Conservation (phyloP, 2,113 vertebrate genomes). For the Melospiza georgiana region DNA sequence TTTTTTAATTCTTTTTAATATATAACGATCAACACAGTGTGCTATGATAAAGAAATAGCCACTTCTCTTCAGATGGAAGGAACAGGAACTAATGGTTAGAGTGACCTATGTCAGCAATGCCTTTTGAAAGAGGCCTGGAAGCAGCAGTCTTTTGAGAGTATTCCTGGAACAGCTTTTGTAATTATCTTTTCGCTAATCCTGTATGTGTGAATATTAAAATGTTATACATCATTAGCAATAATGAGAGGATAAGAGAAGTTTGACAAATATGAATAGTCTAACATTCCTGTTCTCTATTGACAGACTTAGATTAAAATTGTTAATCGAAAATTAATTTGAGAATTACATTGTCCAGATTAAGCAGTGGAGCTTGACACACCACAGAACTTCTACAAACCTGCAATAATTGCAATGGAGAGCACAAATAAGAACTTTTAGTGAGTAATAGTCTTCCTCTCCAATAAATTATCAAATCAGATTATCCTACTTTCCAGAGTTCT, state of each 20-base stretch:
- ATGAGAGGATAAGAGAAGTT: background rate
- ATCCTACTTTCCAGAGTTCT: constrained; percentile 27
- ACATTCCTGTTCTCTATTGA: background rate
- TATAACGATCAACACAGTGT: background rate
- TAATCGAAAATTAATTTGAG: background rate
- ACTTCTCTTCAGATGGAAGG: background rate
- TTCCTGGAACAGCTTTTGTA: background rate
- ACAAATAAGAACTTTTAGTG: background rate
- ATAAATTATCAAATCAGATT: constrained; percentile 43
- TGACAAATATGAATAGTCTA: background rate
- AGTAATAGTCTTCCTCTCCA: constrained; percentile 7
- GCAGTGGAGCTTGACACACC: background rate
- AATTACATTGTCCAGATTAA: constrained; percentile 20
- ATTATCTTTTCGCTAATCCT: background rate
- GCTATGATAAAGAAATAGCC: background rate
- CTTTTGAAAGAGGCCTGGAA: background rate
- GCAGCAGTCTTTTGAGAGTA: background rate
- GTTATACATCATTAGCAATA: background rate
- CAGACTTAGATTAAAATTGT: background rate
- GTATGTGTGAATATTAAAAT: background rate
- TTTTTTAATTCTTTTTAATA: background rate
- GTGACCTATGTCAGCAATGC: background rate
- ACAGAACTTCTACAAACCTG: background rate
- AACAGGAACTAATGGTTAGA: background rate
- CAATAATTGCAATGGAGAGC: background rate